Base-by-base conservation (phyloP, 2,888 invertebrate genomes). In the Escarpia spicata region DNA sequence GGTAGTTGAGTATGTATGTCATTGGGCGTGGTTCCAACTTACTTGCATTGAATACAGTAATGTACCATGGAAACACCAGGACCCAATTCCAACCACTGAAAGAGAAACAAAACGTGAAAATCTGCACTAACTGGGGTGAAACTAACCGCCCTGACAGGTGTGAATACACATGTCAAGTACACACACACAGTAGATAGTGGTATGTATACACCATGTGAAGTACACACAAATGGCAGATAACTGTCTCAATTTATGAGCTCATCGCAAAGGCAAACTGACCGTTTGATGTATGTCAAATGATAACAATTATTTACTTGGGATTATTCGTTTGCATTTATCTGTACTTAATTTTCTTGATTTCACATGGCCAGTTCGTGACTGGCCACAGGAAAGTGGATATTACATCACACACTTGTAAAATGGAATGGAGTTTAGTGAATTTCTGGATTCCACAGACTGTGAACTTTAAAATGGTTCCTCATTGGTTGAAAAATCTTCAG, bases 31-130 rank as follows among this genome's bases (percentile, higher is more conserved):
- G 26, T 92, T 90, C 31, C 37, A 90, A 31, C 94, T 93, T 94
- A 96, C 96, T 95, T 96, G 96, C 96, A 96, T 96, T 92, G 95
- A 95, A 93, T 96, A 96, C 12, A 95, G 93, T 8, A 96, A 94
- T 4, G 96, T 96, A 95, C 96, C 96, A 92, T 96, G 96, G 94
- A 97, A 97, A 91, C 96, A 95, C 96, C 96, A 97, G 8, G 97
- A 97, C 3, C 97, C 97, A 92, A 97, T 94, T 15, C 97, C 97
- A 91, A 97, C 97, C 94, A 96, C 96, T 96, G 95, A 95, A 96
- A 44, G 26, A 92, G 58, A 92, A 92, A 43, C 3, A 92, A 31
- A 92, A 75, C 52, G 3, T 75, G 26, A 75, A 75, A 4, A 2
- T 75, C 52, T 52, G 52, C 9, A 6, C 45, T 45, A 45, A 10